phyloP scores from a whole-genome alignment of 1,140 invertebrate genomes.

The Cotesia chilonis region DNA sequence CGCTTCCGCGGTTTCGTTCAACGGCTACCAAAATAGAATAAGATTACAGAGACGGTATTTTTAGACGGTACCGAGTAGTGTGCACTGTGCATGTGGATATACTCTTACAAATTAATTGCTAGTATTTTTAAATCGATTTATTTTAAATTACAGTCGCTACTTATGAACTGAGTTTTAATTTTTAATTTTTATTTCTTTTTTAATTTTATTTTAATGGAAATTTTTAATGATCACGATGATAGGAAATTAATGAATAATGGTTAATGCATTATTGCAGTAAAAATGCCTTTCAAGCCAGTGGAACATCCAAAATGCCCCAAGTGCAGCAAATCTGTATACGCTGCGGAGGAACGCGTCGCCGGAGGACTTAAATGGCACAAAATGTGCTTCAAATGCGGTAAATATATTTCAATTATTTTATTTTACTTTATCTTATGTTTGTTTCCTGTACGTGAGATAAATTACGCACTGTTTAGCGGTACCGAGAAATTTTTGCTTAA shows the following conservation, averaged over 20 bases:
- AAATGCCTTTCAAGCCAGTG: conserved; percentile 97
- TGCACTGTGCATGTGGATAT: neutral
- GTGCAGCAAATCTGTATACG: conserved; percentile 98
- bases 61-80: neutral
- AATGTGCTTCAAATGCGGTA: conserved; percentile 99
- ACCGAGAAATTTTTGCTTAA: too few species aligned
- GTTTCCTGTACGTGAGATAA: too few species aligned
- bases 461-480: too few species aligned
- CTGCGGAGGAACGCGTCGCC: conserved; percentile 96
- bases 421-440: neutral
- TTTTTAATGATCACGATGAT: neutral
- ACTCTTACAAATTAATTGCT: neutral
- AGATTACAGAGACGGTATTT: conserved; percentile 19
- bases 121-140: too few species aligned
- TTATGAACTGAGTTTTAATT: too few species aligned
- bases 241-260: neutral
- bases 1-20: conserved; percentile 10
- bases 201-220: too few species aligned
- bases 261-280: conserved; percentile 58
- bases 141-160: too few species aligned
- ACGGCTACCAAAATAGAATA: conserved; percentile 21
- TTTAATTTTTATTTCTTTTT: too few species aligned
- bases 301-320: conserved; percentile 98
- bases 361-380: conserved; percentile 99
- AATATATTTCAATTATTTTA: conserved; percentile 61